Evolutionary conservation across 2,888 invertebrate genomes (phyloP).

Genomic region (Petrolisthes cinctipes): DNA sequence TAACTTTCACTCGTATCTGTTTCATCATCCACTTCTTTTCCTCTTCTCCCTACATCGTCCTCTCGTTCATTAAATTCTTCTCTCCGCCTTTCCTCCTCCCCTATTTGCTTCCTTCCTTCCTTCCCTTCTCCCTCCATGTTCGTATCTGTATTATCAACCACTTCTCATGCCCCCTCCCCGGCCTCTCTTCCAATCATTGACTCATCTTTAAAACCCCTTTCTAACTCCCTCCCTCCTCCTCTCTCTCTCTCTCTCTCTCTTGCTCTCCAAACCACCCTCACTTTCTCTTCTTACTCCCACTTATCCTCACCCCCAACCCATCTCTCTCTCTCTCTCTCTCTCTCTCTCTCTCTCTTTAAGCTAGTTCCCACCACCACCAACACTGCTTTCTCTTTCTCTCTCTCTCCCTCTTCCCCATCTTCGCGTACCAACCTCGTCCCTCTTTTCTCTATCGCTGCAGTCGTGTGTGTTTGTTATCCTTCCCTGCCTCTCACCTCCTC

Average conservation of each 20-base stretch:
- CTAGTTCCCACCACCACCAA: neutral
- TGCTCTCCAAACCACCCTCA: neutral
- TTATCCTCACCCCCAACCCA: neutral
- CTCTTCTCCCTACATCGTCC: neutral
- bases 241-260: constrained; percentile 9
- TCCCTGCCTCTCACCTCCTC: constrained; percentile 15
- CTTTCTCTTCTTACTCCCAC: neutral
- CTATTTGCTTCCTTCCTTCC: neutral
- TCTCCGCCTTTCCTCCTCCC: neutral
- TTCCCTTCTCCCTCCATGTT: neutral
- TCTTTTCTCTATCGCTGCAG: too few relatives aligned
- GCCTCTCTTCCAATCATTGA: neutral
- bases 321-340: neutral
- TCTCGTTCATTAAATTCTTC: neutral
- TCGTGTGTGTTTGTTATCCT: too few relatives aligned
- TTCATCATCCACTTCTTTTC: neutral
- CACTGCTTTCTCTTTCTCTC: neutral
- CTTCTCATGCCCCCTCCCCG: neutral
- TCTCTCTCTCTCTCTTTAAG: neutral
- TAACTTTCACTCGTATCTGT: too few relatives aligned
- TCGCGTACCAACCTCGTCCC: neutral
- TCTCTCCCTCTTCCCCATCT: neutral
- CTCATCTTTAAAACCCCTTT: neutral
- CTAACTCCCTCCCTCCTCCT: neutral
- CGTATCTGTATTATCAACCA: neutral